phyloP scores from a whole-genome alignment of 1,140 invertebrate genomes.

The Planococcus citri region DNA sequence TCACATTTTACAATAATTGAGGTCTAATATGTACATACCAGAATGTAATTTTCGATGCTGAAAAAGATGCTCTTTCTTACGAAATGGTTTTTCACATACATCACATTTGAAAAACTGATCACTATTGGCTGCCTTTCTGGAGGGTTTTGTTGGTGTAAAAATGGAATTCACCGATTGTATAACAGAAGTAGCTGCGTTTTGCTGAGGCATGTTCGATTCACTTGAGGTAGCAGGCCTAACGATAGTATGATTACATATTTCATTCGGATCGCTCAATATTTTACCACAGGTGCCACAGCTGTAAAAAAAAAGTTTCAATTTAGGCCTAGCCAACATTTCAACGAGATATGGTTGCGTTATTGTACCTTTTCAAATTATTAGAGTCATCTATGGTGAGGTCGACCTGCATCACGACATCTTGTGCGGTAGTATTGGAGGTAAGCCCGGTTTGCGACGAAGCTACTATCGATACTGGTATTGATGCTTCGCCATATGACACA shows the following conservation, averaged over 20 bases:
- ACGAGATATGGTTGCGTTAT: background rate
- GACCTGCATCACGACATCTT: background rate
- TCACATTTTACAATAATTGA: background rate
- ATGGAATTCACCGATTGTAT: background rate
- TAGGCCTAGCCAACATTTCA: too few species aligned
- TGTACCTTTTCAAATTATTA: background rate
- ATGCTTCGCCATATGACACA: background rate
- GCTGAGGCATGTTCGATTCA: background rate
- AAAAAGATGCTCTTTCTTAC: slow-evolving; percentile 46
- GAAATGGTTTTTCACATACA: slow-evolving; percentile 44
- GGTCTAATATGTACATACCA: slow-evolving; percentile 25
- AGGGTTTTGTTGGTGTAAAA: background rate
- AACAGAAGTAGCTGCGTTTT: background rate
- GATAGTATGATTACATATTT: slow-evolving; percentile 26
- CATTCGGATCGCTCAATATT: slow-evolving; percentile 27
- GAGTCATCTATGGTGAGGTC: background rate
- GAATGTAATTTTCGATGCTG: slow-evolving; percentile 57
- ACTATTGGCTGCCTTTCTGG: slow-evolving; percentile 12
- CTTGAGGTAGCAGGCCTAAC: slow-evolving; percentile 15
- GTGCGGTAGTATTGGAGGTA: background rate
- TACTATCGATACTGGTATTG: background rate
- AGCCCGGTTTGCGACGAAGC: background rate
- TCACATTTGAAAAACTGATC: slow-evolving; percentile 35
- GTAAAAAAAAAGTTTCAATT: too few species aligned
- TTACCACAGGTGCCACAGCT: slow-evolving; percentile 28